Evolutionary conservation across 2,888 invertebrate species (phyloP).

Genomic region (Chymomyza caudatula): DNA sequence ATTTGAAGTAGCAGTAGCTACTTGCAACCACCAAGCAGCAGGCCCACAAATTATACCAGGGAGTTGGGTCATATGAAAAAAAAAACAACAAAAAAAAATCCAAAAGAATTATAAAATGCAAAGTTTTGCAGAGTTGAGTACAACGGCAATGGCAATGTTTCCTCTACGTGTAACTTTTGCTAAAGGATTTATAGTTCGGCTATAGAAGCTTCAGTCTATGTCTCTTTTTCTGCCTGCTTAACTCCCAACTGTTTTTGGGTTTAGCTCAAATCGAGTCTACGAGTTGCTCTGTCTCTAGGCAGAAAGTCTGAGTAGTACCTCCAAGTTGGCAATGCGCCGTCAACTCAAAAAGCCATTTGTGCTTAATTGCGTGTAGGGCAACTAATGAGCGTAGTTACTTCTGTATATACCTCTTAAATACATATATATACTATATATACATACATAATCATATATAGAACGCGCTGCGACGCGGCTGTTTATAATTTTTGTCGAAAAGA

Average conservation of each 20-base stretch:
- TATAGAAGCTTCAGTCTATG: slow-evolving; percentile 11
- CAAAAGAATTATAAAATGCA: slow-evolving; percentile 37
- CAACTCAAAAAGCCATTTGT: slow-evolving; percentile 75
- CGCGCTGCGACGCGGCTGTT: slow-evolving; percentile 37
- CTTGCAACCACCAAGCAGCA: not conserved
- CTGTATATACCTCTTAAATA: slow-evolving; percentile 15
- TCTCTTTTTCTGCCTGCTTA: not conserved
- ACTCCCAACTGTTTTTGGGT: not conserved
- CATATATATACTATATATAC: not conserved
- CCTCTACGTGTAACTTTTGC: slow-evolving; percentile 64
- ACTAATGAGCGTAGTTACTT: slow-evolving; percentile 73
- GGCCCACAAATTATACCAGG: not conserved
- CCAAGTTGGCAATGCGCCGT: slow-evolving; percentile 18
- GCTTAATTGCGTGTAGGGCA: slow-evolving; percentile 77
- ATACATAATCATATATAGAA: not conserved
- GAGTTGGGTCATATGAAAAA: not conserved
- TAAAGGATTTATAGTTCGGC: slow-evolving; percentile 62
- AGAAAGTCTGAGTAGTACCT: not conserved
- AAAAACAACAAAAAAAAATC: slow-evolving; percentile 14
- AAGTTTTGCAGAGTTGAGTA: slow-evolving; percentile 31
- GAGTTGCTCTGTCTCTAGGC: slow-evolving; percentile 25
- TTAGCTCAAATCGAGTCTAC: not conserved
- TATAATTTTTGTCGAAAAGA: slow-evolving; percentile 44
- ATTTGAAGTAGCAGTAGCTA: not conserved
- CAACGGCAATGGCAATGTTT: slow-evolving; percentile 61